Base-by-base conservation (phyloP, 1,140 invertebrate species). In the Drosophila ficusphila region DNA sequence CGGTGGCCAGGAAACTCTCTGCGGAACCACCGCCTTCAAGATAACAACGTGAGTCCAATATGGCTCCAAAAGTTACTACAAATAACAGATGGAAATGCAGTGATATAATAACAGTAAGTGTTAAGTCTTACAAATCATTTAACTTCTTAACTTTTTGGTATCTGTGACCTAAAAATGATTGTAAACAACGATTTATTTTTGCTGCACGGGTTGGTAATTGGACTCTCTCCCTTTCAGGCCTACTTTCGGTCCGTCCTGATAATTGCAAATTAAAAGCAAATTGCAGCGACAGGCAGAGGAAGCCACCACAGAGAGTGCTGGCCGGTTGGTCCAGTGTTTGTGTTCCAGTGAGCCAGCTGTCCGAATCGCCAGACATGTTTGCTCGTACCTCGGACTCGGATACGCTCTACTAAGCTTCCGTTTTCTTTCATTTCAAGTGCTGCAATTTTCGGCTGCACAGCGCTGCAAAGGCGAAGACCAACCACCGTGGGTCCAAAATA, bases 1-100 rank as follows among this genome's bases (percentile, higher is more conserved):
- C 97, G 85, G 95, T 95, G 60, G 98, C 96, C 89, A 97, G 96
- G 83, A 98, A 97, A 90, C 96, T 97, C 90, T 97, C 96, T 2
- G 97, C 96, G 0, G 97, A 97, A 21, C 96, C 96, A 21, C 97
- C 97, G 75, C 96, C 97, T 91, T 97, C 95, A 79, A 98, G 91
- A 91, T 96, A 98, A 90, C 97, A 98, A 88, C 97, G 93, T 79
- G 96, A 96, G 92, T 97, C 96, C 79, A 94, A 93, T 78, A 95
- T 94, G 42, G 92, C 93, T 91, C 92, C 93, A 65, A 78, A 51
- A 12, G 60, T 56, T 31, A 62, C 86, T 91, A 62, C 86, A 90
- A 64, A 58, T 62, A 53, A 12, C 3, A n/a, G 2, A 65, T 25
- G 46, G 41, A 48, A 27, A 53, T 14, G n/a, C 5, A 12, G 2